phyloP scores from a whole-genome alignment of 1,140 invertebrate species.

The Drosophila micromelanica region DNA sequence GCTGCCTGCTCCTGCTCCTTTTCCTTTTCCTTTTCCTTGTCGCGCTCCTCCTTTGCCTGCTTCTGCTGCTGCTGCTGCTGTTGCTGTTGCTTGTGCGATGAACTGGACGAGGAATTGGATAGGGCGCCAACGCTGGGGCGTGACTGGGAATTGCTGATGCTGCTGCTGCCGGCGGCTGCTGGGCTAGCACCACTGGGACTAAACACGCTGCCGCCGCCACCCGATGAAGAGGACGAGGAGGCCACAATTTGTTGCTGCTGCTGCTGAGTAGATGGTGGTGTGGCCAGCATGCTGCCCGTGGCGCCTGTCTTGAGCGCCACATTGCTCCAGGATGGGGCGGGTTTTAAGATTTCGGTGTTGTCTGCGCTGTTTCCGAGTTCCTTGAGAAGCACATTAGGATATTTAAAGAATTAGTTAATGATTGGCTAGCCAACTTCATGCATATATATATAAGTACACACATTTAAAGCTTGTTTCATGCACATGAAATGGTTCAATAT shows the following conservation, averaged over 20 bases:
- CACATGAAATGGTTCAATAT: slow-evolving; percentile 25
- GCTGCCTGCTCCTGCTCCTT: slow-evolving; percentile 33
- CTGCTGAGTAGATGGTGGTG: slow-evolving; percentile 50
- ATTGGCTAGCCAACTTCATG: not conserved
- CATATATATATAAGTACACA: slow-evolving; percentile 36
- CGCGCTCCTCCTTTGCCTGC: slow-evolving; percentile 51
- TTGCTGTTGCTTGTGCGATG: slow-evolving; percentile 70
- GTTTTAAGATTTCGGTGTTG: slow-evolving; percentile 72
- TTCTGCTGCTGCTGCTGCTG: slow-evolving; percentile 49
- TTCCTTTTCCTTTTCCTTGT: slow-evolving; percentile 38
- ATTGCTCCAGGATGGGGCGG: slow-evolving; percentile 83
- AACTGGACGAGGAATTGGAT: slow-evolving; percentile 76
- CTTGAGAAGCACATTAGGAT: slow-evolving; percentile 17
- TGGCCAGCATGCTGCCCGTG: slow-evolving; percentile 38
- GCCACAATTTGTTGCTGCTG: slow-evolving; percentile 69
- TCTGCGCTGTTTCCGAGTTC: slow-evolving; percentile 60
- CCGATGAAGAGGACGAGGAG: slow-evolving; percentile 74
- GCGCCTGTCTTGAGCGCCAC: slow-evolving; percentile 70
- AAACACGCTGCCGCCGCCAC: slow-evolving; percentile 74
- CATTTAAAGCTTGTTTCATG: slow-evolving; percentile 65
- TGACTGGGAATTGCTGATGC: slow-evolving; percentile 67
- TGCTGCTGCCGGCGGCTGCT: slow-evolving; percentile 8
- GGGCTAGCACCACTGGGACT: slow-evolving; percentile 61
- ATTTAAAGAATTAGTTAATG: not conserved
- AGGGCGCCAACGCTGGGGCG: slow-evolving; percentile 78